Conservation (phyloP, 2,797 vertebrate species). For the Acrossocheilus fasciatus region DNA sequence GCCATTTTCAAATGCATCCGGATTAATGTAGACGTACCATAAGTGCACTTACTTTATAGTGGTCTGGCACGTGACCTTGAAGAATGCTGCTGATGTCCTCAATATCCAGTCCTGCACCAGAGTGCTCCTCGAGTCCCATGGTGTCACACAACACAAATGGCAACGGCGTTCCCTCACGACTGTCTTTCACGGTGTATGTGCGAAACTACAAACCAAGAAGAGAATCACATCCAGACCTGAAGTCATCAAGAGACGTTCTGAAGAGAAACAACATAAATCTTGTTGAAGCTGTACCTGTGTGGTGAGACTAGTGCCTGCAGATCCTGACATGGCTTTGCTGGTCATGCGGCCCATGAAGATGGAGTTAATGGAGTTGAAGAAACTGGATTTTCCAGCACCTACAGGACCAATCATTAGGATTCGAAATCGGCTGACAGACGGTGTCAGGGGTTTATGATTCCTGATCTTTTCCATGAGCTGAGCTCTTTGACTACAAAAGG, state of each 20-base stretch:
- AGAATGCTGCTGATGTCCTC: slow-evolving; percentile 71
- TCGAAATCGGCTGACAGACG: accelerated
- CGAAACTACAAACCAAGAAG: slow-evolving; percentile 66
- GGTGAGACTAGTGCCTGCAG: slow-evolving; percentile 65
- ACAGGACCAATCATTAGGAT: background rate
- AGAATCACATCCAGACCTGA: too few relatives aligned
- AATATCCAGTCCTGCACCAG: slow-evolving; percentile 65
- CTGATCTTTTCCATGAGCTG: slow-evolving; percentile 32
- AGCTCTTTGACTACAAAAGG: background rate
- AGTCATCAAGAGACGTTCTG: too few relatives aligned
- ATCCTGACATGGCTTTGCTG: slow-evolving; percentile 70
- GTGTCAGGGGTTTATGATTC: background rate
- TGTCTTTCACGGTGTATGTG: slow-evolving; percentile 66
- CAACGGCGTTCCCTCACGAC: slow-evolving; percentile 66
- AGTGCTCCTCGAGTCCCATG: slow-evolving; percentile 74
- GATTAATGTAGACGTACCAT: too few relatives aligned
- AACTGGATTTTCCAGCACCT: slow-evolving; percentile 72
- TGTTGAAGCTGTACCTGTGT: slow-evolving; percentile 61
- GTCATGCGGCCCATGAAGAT: slow-evolving; percentile 64
- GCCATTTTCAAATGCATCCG: too few relatives aligned
- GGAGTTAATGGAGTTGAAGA: slow-evolving; percentile 77
- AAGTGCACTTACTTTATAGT: background rate
- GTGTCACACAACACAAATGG: slow-evolving; percentile 60
- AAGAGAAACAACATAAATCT: too few relatives aligned
- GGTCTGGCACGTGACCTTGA: background rate